These are phyloP conservation scores for Tenthredo amoena DNA, from an alignment of 2,888 invertebrate species.

Conservation along the genomic window DNA sequence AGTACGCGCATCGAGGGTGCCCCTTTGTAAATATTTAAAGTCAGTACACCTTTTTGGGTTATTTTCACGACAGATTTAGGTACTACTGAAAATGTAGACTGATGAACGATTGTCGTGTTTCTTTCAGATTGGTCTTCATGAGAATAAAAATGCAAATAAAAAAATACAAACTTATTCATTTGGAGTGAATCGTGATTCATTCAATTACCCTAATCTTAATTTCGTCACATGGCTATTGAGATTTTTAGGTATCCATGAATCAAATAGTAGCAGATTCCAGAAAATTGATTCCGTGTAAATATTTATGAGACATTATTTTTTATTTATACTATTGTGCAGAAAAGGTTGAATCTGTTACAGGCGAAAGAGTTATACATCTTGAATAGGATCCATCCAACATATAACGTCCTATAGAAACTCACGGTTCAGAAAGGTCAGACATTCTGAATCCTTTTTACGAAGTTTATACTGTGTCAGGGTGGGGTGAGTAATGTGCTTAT, in stretches of 20 bases:
- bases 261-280: background rate
- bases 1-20: background rate
- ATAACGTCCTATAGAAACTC: background rate
- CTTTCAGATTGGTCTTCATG: background rate
- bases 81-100: background rate
- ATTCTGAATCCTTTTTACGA: background rate
- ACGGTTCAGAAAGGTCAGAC: background rate
- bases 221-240: background rate
- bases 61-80: background rate
- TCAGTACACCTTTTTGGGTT: slow-evolving; percentile 6
- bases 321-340: background rate
- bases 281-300: background rate
- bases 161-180: background rate
- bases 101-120: background rate
- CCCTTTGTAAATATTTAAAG: slow-evolving; percentile 20
- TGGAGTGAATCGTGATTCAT: background rate
- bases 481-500: background rate
- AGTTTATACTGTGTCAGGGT: background rate
- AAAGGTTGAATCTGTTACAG: background rate
- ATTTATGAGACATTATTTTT: background rate
- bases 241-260: background rate
- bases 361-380: background rate
- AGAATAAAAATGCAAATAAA: background rate
- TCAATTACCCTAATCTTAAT: background rate
- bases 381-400: background rate